phyloP scores from a whole-genome alignment of 2,888 invertebrate genomes.

The Hypselothyrea guttata region DNA sequence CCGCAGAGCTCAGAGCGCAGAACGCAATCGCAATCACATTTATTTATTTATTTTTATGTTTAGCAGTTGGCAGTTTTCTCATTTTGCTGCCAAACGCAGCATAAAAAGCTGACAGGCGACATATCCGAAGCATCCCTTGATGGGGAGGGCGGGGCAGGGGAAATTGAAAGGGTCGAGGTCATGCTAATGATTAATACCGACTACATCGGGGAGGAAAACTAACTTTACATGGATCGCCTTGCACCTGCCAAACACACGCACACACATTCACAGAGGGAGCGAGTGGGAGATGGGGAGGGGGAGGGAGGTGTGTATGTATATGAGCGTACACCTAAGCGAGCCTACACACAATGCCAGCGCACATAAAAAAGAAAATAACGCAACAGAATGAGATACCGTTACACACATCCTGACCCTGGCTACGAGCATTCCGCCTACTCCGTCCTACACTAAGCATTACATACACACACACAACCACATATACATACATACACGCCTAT shows the following conservation, averaged over 20 bases:
- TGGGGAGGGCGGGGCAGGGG: background rate
- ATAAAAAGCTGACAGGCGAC: slow-evolving; percentile 62
- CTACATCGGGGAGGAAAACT: slow-evolving; percentile 12
- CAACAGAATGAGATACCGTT: slow-evolving; percentile 52
- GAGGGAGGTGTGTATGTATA: background rate
- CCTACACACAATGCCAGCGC: slow-evolving; percentile 17
- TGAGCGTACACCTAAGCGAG: slow-evolving; percentile 21
- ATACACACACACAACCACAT: slow-evolving; percentile 10
- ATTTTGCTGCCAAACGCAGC: slow-evolving; percentile 63
- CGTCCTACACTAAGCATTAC: slow-evolving; percentile 16
- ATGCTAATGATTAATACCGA: slow-evolving; percentile 69
- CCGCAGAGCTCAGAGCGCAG: no score
- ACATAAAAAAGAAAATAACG: slow-evolving; percentile 40
- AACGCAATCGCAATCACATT: slow-evolving; percentile 69
- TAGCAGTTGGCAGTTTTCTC: slow-evolving; percentile 68
- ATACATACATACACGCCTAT: slow-evolving; percentile 23
- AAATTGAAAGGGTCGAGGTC: slow-evolving; percentile 72
- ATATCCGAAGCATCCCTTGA: slow-evolving; percentile 36
- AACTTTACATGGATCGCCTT: slow-evolving; percentile 28
- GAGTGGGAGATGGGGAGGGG: no score
- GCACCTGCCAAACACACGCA: slow-evolving; percentile 38
- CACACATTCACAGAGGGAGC: background rate
- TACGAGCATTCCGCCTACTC: slow-evolving; percentile 40
- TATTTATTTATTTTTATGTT: slow-evolving; percentile 74
- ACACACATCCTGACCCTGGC: slow-evolving; percentile 73